phyloP scores from a whole-genome alignment of 2,888 invertebrate genomes.

The Lydus trimaculatus region DNA sequence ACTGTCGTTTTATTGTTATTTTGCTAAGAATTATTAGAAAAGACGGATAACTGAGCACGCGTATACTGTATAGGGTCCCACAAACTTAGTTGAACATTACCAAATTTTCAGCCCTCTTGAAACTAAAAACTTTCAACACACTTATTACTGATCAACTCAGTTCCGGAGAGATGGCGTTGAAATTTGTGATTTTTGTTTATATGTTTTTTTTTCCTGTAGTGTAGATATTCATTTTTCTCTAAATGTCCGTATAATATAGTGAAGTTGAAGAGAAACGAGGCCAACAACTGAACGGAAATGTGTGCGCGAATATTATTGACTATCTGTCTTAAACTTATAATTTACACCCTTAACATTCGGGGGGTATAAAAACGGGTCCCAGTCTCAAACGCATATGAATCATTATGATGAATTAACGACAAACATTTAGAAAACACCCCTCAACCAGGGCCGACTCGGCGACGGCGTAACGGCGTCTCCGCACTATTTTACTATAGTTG shows the following conservation, averaged over 20 bases:
- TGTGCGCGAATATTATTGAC: slow-evolving; percentile 58
- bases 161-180: background rate
- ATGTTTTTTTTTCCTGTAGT: background rate
- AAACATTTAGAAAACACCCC: slow-evolving; percentile 63
- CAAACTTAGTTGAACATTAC: too few relatives aligned
- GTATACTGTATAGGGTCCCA: too few relatives aligned
- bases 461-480: slow-evolving; percentile 35
- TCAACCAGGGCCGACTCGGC: slow-evolving; percentile 47
- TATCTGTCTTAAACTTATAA: slow-evolving; percentile 63
- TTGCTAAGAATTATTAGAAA: too few relatives aligned
- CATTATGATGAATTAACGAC: slow-evolving; percentile 64
- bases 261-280: slow-evolving; percentile 36
- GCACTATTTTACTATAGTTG: slow-evolving; percentile 10
- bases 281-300: slow-evolving; percentile 36
- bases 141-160: too few relatives aligned
- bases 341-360: slow-evolving; percentile 62
- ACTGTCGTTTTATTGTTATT: too few relatives aligned
- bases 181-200: background rate
- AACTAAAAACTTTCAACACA: too few relatives aligned
- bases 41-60: too few relatives aligned
- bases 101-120: too few relatives aligned
- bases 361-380: slow-evolving; percentile 61
- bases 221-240: background rate
- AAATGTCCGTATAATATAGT: slow-evolving; percentile 3
- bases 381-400: slow-evolving; percentile 62